A percentile compares a stretch with the other conserved stretches of the same genome.
These are phyloP conservation scores for Neofelis nebulosa DNA, from an alignment of 2,113 vertebrate genomes.

Conservation along the genomic window DNA sequence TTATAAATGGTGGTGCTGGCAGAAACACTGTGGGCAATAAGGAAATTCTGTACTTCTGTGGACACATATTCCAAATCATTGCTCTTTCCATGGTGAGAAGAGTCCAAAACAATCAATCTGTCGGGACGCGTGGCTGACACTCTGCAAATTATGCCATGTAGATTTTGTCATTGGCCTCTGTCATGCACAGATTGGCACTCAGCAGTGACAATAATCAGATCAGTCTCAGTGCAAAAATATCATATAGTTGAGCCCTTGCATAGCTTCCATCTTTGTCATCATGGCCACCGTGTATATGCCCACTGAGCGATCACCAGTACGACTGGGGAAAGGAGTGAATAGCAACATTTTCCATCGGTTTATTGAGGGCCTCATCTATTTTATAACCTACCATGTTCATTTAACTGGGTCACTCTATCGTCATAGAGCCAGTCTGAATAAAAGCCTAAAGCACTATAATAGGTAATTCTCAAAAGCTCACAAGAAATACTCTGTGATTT, in stretches of 20 bases:
- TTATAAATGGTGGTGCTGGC: not conserved
- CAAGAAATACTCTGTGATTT: not conserved
- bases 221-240: not conserved
- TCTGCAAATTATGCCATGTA: not conserved
- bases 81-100: not conserved
- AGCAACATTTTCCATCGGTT: not conserved
- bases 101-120: not conserved
- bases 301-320: not conserved
- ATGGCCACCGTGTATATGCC: not conserved
- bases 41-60: not conserved
- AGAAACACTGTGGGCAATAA: not conserved
- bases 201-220: not conserved
- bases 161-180: not conserved
- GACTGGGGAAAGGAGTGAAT: not conserved
- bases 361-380: not conserved
- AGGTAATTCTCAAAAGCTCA: not conserved
- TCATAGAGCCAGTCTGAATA: not conserved
- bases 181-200: not conserved
- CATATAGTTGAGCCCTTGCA: not conserved
- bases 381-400: not conserved
- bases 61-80: not conserved
- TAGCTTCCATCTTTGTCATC: not conserved
- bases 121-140: not conserved
- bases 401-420: not conserved
- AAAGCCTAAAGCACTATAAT: not conserved